Evolutionary conservation across 2,888 invertebrate genomes (phyloP).

Genomic region (Heteromurus nitidus): DNA sequence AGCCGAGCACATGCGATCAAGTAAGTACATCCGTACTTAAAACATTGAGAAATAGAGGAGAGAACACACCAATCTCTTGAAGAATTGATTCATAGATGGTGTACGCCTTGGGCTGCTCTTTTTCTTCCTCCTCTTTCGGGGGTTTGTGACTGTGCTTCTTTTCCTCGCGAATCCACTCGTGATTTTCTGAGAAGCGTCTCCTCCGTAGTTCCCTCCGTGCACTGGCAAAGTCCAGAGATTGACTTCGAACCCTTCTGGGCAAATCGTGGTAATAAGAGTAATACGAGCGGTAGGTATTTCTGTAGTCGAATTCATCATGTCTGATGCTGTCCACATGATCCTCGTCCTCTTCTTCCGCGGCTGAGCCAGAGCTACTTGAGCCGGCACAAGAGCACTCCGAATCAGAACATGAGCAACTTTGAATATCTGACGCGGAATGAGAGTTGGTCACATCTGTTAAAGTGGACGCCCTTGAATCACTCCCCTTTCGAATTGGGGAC

Average conservation of each 20-base stretch:
- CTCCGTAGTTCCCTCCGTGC: slow-evolving; percentile 61
- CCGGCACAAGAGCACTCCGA: too few species aligned
- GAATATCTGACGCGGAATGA: slow-evolving; percentile 37
- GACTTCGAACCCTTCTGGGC: slow-evolving; percentile 61
- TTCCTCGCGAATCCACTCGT: slow-evolving; percentile 54
- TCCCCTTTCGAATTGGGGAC: slow-evolving; percentile 1
- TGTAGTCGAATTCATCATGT: slow-evolving; percentile 31
- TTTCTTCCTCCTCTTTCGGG: slow-evolving; percentile 23
- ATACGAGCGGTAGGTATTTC: slow-evolving; percentile 20
- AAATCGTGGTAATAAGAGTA: slow-evolving; percentile 55
- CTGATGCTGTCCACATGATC: slow-evolving; percentile 1
- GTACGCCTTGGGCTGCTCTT: slow-evolving; percentile 62
- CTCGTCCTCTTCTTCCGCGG: slow-evolving; percentile 34
- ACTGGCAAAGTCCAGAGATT: slow-evolving; percentile 62
- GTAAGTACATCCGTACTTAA: neutral
- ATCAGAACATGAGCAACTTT: slow-evolving; percentile 38
- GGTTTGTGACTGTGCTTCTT: slow-evolving; percentile 17
- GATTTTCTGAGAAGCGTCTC: slow-evolving; percentile 68
- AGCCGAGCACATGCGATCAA: too few species aligned
- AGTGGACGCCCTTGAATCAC: slow-evolving; percentile 45
- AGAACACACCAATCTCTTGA: slow-evolving; percentile 64
- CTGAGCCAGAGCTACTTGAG: slow-evolving; percentile 23
- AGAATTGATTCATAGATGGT: slow-evolving; percentile 72
- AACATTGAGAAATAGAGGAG: neutral
- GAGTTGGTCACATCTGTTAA: slow-evolving; percentile 51